phyloP scores from a whole-genome alignment of 1,140 invertebrate species.

The Rhizoglyphus robini region DNA sequence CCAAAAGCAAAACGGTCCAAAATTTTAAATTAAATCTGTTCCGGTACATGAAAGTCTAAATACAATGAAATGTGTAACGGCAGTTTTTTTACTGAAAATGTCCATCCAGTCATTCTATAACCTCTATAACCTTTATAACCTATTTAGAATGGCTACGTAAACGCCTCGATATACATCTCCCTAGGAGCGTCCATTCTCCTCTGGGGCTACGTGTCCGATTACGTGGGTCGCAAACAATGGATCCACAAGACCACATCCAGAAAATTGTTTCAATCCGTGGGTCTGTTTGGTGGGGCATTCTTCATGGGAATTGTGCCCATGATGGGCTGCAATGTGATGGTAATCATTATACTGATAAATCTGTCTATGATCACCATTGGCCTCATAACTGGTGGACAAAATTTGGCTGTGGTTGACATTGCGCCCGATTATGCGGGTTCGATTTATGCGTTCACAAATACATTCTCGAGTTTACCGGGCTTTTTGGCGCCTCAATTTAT shows the following conservation, averaged over 20 bases:
- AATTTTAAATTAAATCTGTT: too few relatives aligned
- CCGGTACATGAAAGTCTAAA: too few relatives aligned
- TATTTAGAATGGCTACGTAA: slow-evolving; percentile 28
- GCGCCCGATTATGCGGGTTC: slow-evolving; percentile 60
- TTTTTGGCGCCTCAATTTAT: slow-evolving; percentile 34
- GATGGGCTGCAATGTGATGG: slow-evolving; percentile 20
- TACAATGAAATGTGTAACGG: too few relatives aligned
- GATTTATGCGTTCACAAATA: slow-evolving; percentile 53
- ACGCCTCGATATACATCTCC: slow-evolving; percentile 26
- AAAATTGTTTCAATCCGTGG: slow-evolving; percentile 28
- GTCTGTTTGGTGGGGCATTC: slow-evolving; percentile 22
- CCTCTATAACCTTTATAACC: not conserved
- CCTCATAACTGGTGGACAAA: slow-evolving; percentile 26
- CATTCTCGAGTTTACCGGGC: slow-evolving; percentile 34
- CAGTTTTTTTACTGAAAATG: too few relatives aligned
- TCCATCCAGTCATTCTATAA: not conserved
- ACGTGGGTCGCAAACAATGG: slow-evolving; percentile 15
- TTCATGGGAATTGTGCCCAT: slow-evolving; percentile 25
- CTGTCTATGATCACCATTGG: slow-evolving; percentile 24
- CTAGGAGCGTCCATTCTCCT: slow-evolving; percentile 24
- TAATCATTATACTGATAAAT: slow-evolving; percentile 23
- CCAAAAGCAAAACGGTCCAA: too few relatives aligned
- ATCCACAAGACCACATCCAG: slow-evolving; percentile 24
- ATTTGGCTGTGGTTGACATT: slow-evolving; percentile 44
- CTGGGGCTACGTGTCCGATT: slow-evolving; percentile 26